These are phyloP conservation scores for Acleris sparsana DNA, from an alignment of 2,888 invertebrate species.

Conservation along the genomic window DNA sequence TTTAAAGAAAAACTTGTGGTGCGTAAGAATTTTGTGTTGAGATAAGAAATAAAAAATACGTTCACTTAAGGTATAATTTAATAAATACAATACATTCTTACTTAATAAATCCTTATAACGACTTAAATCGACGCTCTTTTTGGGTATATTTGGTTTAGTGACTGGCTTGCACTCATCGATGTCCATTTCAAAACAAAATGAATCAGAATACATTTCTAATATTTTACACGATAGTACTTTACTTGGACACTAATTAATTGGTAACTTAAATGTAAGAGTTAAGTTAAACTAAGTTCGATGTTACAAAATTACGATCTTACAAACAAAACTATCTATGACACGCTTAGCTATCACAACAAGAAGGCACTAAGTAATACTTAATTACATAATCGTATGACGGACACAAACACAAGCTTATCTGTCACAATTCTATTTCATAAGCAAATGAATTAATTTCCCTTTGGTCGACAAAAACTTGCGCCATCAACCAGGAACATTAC, in stretches of 20 bases:
- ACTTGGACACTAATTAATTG: slow-evolving; percentile 17
- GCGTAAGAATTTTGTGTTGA: neutral
- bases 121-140: slow-evolving; percentile 6
- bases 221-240: slow-evolving; percentile 13
- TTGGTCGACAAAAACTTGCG: neutral
- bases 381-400: neutral
- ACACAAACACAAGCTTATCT: neutral
- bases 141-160: slow-evolving; percentile 28
- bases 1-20: neutral
- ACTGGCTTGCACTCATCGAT: slow-evolving; percentile 42
- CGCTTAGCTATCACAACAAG: slow-evolving; percentile 38
- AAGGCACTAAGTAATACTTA: slow-evolving; percentile 33
- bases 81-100: slow-evolving; percentile 30
- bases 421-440: neutral
- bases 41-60: neutral
- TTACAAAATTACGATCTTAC: slow-evolving; percentile 19
- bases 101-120: slow-evolving; percentile 22
- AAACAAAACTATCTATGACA: slow-evolving; percentile 23
- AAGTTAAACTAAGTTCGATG: slow-evolving; percentile 3
- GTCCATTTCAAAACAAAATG: slow-evolving; percentile 22
- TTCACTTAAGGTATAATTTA: slow-evolving; percentile 30
- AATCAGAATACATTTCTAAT: slow-evolving; percentile 20
- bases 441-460: neutral
- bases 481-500: no score
- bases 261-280: slow-evolving; percentile 28